Conservation (phyloP, 1,140 invertebrate genomes). For the Reticulitermes speratus region DNA sequence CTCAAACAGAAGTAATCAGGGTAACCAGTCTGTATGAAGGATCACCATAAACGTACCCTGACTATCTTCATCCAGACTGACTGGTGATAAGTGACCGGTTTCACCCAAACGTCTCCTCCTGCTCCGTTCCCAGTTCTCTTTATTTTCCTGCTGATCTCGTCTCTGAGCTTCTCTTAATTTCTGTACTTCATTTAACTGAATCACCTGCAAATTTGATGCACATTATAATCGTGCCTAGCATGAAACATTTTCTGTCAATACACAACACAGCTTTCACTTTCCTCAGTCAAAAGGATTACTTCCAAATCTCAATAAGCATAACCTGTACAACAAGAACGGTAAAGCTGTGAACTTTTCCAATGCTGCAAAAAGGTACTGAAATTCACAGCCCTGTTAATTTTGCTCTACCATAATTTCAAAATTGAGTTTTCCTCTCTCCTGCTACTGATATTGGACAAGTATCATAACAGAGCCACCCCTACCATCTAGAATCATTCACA, state of each 20-base stretch:
- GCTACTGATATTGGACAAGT: too few relatives aligned
- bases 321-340: too few relatives aligned
- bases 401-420: too few relatives aligned
- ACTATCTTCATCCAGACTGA: slow-evolving; percentile 20
- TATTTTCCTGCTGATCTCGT: slow-evolving; percentile 50
- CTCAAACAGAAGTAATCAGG: too few relatives aligned
- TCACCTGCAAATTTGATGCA: slow-evolving; percentile 50
- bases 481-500: too few relatives aligned
- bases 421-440: too few relatives aligned
- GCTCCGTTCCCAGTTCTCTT: slow-evolving; percentile 25
- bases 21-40: too few relatives aligned
- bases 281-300: not conserved
- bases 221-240: not conserved
- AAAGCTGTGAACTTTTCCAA: too few relatives aligned
- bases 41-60: not conserved
- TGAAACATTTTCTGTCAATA: not conserved
- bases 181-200: slow-evolving; percentile 74
- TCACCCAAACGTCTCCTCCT: not conserved
- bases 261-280: not conserved
- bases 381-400: too few relatives aligned
- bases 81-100: not conserved
- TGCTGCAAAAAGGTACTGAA: too few relatives aligned
- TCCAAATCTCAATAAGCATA: not conserved
- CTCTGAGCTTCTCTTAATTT: slow-evolving; percentile 74
- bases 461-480: too few relatives aligned